Evolutionary conservation across 1,140 invertebrate species (phyloP).

Genomic region (Drosophila sproati): DNA sequence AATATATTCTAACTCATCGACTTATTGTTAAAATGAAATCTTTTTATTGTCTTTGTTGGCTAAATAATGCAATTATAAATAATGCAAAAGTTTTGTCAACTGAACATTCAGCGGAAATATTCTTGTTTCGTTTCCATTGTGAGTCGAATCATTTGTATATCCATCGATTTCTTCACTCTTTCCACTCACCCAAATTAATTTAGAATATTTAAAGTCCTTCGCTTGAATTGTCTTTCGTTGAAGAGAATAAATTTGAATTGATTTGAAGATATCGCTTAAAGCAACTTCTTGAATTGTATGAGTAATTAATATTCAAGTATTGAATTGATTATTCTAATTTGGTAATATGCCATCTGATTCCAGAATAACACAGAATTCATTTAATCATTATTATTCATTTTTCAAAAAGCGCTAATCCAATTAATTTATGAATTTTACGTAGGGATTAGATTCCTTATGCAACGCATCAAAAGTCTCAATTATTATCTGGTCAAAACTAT

Average conservation of each 20-base stretch:
- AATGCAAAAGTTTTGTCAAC: background rate
- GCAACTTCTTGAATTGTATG: too few relatives aligned
- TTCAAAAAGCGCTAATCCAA: too few relatives aligned
- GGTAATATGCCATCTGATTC: too few relatives aligned
- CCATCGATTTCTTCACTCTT: slow-evolving; percentile 30
- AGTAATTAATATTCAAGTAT: background rate
- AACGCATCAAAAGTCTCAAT: too few relatives aligned
- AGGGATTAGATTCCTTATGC: too few relatives aligned
- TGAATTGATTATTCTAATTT: background rate
- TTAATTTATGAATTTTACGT: too few relatives aligned
- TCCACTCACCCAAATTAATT: slow-evolving; percentile 58
- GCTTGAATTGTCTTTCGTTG: slow-evolving; percentile 28
- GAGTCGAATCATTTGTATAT: background rate
- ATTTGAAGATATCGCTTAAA: background rate
- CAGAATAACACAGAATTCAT: too few relatives aligned
- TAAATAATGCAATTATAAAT: background rate
- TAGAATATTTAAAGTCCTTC: slow-evolving; percentile 53
- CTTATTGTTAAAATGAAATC: background rate
- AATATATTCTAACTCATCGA: background rate
- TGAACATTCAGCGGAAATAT: background rate
- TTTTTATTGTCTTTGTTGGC: background rate
- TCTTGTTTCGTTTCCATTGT: background rate
- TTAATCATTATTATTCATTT: too few relatives aligned
- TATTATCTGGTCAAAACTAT: background rate
- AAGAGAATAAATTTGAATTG: background rate